Base-by-base conservation (phyloP, 2,797 vertebrate species). In the Arctocebus calabarensis region DNA sequence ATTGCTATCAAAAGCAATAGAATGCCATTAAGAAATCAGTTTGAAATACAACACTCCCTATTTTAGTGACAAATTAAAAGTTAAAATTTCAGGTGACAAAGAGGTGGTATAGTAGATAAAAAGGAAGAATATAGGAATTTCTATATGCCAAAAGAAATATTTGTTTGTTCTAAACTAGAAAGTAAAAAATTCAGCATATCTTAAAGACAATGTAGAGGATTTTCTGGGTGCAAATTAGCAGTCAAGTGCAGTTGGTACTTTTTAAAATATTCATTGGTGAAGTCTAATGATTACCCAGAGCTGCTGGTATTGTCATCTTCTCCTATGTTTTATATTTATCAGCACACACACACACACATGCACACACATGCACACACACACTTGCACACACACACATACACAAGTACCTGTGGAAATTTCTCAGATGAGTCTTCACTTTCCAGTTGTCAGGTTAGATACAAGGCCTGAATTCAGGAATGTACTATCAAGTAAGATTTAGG, bases 1-100 rank as follows among this genome's bases (percentile, higher is more conserved):
- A 96, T 57, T 81, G 66, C 64, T 73, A 92, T 75, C 34, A 91
- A 89, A 94, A 94, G 52, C n/a, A 77, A 16, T n/a, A 45, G n/a
- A 16, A 57, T 90, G 40, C 32, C 88, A 90, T 91, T 84, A 85
- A 96, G 55, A 82, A 88, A 88, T 77, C 34, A 77, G 5, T 19
- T 61, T 61, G 40, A 93, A 92, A 90, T 90, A 79, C 14, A 61
- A 37, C n/a, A 83, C 27, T 17, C 37, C 32, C 40, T 45, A 75
- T 82, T 70, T 74, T 57, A 88, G 10, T n/a, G 64, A 13, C 32
- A 84, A 94, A 62, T 79, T 90, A 79, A 88, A 78, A 79, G 59
- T 73, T 3, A 82, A 52, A 52, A 48, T 88, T 73, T 75, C 66
- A 88, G 40, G 13, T 88, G 52, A 85, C 48, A 77, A 83, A 68